These are phyloP conservation scores for Pseudomyrmex concolor DNA, from an alignment of 1,140 invertebrate species.

Conservation along the genomic window DNA sequence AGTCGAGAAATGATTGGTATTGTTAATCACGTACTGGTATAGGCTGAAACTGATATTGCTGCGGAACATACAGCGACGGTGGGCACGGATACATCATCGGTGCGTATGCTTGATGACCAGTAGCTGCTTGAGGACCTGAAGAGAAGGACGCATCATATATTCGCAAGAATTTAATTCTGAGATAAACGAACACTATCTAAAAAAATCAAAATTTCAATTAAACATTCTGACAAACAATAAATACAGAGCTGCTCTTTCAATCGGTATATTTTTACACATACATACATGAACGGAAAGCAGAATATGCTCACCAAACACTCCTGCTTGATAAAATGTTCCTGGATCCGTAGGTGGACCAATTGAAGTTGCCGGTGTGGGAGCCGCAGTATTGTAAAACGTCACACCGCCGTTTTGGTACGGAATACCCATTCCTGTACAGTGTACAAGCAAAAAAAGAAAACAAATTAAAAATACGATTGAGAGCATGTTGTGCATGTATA, in stretches of 20 bases:
- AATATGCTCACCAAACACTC: conserved; percentile 81
- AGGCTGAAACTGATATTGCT: conserved; percentile 83
- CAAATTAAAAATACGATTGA: conserved; percentile 28
- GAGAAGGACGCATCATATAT: conserved; percentile 3
- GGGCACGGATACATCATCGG: conserved; percentile 84
- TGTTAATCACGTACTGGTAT: conserved; percentile 81
- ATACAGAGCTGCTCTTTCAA: not conserved
- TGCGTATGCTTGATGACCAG: conserved; percentile 82
- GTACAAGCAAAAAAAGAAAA: conserved; percentile 10
- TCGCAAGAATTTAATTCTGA: not conserved
- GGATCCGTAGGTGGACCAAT: conserved; percentile 82
- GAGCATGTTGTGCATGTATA: not conserved
- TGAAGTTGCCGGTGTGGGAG: conserved; percentile 80
- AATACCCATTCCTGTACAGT: conserved; percentile 81
- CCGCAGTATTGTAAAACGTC: conserved; percentile 85
- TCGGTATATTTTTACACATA: not conserved
- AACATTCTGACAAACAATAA: not conserved
- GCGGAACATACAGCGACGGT: conserved; percentile 83
- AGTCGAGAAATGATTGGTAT: not conserved
- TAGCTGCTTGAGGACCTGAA: conserved; percentile 81
- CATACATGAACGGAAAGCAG: not conserved
- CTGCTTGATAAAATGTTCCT: conserved; percentile 82
- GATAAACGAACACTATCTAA: not conserved
- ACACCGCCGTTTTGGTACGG: conserved; percentile 87
- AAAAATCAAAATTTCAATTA: too few relatives aligned